Evolutionary conservation across 2,113 vertebrate species (phyloP).

Genomic region (Sceloporus tristichus): DNA sequence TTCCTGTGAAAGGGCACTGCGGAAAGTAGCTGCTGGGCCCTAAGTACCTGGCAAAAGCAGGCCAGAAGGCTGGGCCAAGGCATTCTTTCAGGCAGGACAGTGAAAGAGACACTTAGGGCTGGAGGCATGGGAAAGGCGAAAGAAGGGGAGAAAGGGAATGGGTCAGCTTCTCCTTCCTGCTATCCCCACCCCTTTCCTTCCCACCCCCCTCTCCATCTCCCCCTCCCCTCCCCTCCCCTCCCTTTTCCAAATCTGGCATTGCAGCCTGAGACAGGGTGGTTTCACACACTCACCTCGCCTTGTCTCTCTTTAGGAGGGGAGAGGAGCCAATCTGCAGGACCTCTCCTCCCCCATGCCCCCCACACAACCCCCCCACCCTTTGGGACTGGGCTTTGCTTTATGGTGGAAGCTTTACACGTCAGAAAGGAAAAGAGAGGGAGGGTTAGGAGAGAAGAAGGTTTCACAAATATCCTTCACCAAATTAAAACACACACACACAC

Average conservation of each 20-base stretch:
- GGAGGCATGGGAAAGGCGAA: neutral
- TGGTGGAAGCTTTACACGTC: conserved; percentile 52
- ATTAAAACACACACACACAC: conserved; percentile 23
- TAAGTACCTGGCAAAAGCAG: neutral
- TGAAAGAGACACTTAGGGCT: neutral
- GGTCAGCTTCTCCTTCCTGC: conserved; percentile 21
- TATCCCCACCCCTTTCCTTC: conserved; percentile 5
- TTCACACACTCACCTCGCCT: conserved; percentile 37
- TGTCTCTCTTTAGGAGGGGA: conserved; percentile 27
- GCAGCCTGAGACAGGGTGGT: conserved; percentile 37
- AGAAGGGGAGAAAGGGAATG: conserved; percentile 27
- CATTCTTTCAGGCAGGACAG: neutral
- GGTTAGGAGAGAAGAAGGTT: conserved; percentile 17
- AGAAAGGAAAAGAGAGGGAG: conserved; percentile 41
- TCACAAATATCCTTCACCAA: conserved; percentile 23
- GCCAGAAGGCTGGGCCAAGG: conserved; percentile 21
- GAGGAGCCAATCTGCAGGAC: conserved; percentile 38
- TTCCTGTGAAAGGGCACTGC: conserved; percentile 21
- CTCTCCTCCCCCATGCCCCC: conserved; percentile 33
- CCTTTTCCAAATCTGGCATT: conserved; percentile 35
- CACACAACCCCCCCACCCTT: conserved; percentile 6
- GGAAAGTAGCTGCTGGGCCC: neutral
- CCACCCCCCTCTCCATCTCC: neutral
- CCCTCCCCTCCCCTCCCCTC: neutral
- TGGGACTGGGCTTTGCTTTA: conserved; percentile 55